A percentile compares a stretch with the other conserved stretches of the same genome.
Evolutionary conservation across 2,888 invertebrate species (phyloP).

Genomic region (Mythimna albipuncta): DNA sequence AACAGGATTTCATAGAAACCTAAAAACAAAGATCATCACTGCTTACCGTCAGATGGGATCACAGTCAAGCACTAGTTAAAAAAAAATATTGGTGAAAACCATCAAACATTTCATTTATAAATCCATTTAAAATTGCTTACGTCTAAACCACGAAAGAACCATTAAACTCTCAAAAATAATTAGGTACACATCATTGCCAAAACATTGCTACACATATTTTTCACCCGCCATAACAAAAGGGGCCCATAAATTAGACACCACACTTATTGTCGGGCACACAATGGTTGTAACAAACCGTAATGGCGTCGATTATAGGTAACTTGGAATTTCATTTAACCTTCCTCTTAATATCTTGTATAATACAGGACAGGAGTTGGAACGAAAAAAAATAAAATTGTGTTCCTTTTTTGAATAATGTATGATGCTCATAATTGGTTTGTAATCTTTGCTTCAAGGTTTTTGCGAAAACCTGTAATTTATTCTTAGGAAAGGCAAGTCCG

Average conservation of each 20-base stretch:
- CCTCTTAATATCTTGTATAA: constrained; percentile 59
- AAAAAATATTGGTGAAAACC: too few relatives aligned
- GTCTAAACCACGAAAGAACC: too few relatives aligned
- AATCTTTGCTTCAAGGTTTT: not conserved
- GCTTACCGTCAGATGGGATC: too few relatives aligned
- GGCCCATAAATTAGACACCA: constrained; percentile 74
- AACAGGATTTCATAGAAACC: too few relatives aligned
- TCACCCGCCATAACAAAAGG: constrained; percentile 56
- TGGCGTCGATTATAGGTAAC: constrained; percentile 78
- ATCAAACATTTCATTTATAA: too few relatives aligned
- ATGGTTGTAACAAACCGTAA: constrained; percentile 86
- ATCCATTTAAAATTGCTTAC: not conserved
- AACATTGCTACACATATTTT: constrained; percentile 28
- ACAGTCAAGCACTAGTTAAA: too few relatives aligned
- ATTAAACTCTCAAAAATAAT: constrained; percentile 25
- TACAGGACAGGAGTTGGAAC: constrained; percentile 51
- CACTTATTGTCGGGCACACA: constrained; percentile 81
- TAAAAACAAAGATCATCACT: too few relatives aligned
- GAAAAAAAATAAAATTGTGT: constrained; percentile 38
- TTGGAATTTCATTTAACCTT: constrained; percentile 83
- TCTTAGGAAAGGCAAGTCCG: too few relatives aligned
- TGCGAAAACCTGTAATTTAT: not conserved
- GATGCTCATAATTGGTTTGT: too few relatives aligned
- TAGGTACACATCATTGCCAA: constrained; percentile 20
- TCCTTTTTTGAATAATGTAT: not conserved